phyloP scores from a whole-genome alignment of 1,140 invertebrate genomes.

The Drosophila simulans region DNA sequence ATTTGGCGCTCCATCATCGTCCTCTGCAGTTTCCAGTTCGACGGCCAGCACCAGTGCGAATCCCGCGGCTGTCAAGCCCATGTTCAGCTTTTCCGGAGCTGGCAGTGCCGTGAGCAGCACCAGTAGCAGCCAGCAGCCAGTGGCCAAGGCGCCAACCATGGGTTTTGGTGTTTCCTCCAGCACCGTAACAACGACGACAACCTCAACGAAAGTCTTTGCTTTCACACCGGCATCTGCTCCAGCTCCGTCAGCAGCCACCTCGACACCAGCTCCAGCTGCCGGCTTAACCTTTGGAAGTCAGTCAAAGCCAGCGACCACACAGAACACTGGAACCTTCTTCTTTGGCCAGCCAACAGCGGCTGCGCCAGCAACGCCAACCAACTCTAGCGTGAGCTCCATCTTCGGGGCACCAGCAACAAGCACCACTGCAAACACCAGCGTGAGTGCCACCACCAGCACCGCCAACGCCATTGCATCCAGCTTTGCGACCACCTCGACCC shows the following conservation, averaged over 20 bases:
- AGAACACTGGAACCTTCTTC: constrained; percentile 17
- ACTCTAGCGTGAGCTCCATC: constrained; percentile 15
- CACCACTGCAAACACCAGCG: constrained; percentile 9
- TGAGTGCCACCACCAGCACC: constrained; percentile 2
- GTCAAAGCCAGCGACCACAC: background rate
- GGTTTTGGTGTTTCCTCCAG: constrained; percentile 14
- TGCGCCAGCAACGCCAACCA: background rate
- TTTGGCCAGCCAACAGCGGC: constrained; percentile 29
- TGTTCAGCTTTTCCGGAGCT: constrained; percentile 28
- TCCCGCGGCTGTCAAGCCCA: constrained; percentile 15
- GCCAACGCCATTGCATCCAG: constrained; percentile 5
- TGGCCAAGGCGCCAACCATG: background rate
- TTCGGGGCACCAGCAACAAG: constrained; percentile 16
- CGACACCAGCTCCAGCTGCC: constrained; percentile 2
- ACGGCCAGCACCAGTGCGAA: constrained; percentile 11
- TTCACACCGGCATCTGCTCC: constrained; percentile 13
- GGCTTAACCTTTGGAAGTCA: constrained; percentile 28
- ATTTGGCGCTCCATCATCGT: constrained; percentile 38
- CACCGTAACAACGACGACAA: constrained; percentile 16
- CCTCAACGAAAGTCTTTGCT: constrained; percentile 23
- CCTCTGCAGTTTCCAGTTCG: constrained; percentile 29
- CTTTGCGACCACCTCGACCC: constrained; percentile 6
- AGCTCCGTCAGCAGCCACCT: constrained; percentile 10
- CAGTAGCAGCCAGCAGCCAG: constrained; percentile 26
- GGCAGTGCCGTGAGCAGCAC: constrained; percentile 33